A percentile compares a stretch with the other conserved stretches of the same genome.
phyloP scores from a whole-genome alignment of 2,888 invertebrate species.

The Rhagophthalmus giganteus region DNA sequence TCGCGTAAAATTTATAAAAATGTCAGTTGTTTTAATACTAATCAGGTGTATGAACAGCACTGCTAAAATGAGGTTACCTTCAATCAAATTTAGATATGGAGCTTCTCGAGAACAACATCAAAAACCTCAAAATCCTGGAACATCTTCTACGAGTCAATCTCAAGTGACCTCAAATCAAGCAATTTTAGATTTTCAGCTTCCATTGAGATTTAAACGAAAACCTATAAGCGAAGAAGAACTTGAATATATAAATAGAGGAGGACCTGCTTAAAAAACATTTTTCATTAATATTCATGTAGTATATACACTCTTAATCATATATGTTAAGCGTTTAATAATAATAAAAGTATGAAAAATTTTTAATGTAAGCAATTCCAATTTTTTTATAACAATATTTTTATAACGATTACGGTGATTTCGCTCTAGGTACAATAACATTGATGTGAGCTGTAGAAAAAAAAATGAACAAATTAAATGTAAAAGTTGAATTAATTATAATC shows the following conservation, averaged over 20 bases:
- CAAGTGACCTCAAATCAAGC: constrained; percentile 32
- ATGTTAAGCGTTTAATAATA: too few relatives aligned
- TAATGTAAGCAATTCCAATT: too few relatives aligned
- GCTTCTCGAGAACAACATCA: constrained; percentile 40
- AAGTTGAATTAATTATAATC: too few relatives aligned
- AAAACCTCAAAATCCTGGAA: constrained; percentile 3
- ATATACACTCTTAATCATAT: background rate
- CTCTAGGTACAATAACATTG: too few relatives aligned
- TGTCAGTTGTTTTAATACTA: constrained; percentile 21
- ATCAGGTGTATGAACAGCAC: constrained; percentile 42
- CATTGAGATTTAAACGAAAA: constrained; percentile 46
- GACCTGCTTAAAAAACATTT: constrained; percentile 38
- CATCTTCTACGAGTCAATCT: constrained; percentile 9
- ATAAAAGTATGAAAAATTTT: too few relatives aligned
- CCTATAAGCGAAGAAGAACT: constrained; percentile 51
- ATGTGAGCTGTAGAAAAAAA: too few relatives aligned
- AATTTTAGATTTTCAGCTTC: constrained; percentile 52
- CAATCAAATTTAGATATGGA: constrained; percentile 52
- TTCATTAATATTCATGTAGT: background rate
- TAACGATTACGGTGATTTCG: too few relatives aligned
- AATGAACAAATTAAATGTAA: too few relatives aligned
- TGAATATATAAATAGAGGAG: constrained; percentile 53
- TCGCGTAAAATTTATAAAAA: constrained; percentile 4
- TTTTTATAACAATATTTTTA: too few relatives aligned
- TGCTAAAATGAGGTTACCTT: constrained; percentile 40